phyloP scores from a whole-genome alignment of 2,113 vertebrate species.

The Ranitomeya variabilis region DNA sequence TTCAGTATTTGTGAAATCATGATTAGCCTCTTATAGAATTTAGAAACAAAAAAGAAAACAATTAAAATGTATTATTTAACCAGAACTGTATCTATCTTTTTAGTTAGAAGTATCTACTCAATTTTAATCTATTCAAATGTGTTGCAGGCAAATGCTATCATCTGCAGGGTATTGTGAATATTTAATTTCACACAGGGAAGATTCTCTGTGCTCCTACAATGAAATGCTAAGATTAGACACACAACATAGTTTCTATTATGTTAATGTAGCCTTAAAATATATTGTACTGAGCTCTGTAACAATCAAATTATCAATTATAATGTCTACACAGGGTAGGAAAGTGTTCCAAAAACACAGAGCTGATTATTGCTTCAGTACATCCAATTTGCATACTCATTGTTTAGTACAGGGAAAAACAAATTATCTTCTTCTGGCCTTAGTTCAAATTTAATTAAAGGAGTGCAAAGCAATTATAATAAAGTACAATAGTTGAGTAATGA shows the following conservation, averaged over 20 bases:
- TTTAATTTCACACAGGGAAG: conserved; percentile 50
- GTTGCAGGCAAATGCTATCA: conserved; percentile 30
- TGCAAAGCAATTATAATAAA: conserved; percentile 91
- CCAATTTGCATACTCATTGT: conserved; percentile 91
- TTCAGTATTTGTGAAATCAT: neutral
- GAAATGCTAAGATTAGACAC: conserved; percentile 79
- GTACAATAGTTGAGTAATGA: conserved; percentile 95
- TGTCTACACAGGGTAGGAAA: conserved; percentile 82
- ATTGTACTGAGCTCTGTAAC: conserved; percentile 80
- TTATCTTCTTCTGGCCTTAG: conserved; percentile 91
- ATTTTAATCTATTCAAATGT: conserved; percentile 17
- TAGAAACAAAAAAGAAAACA: neutral
- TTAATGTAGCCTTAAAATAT: conserved; percentile 87
- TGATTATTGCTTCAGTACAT: conserved; percentile 88
- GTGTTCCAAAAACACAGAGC: conserved; percentile 84
- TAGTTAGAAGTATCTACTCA: neutral
- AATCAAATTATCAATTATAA: conserved; percentile 90
- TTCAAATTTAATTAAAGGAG: conserved; percentile 97
- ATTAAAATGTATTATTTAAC: neutral
- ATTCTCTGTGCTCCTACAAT: conserved; percentile 62
- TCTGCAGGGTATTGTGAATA: conserved; percentile 45
- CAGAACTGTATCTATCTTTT: neutral
- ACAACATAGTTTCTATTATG: conserved; percentile 85
- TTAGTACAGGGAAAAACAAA: conserved; percentile 96
- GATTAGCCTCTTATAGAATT: neutral